Evolutionary conservation across 2,888 invertebrate genomes (phyloP).

Genomic region (Drosophila paranaensis): DNA sequence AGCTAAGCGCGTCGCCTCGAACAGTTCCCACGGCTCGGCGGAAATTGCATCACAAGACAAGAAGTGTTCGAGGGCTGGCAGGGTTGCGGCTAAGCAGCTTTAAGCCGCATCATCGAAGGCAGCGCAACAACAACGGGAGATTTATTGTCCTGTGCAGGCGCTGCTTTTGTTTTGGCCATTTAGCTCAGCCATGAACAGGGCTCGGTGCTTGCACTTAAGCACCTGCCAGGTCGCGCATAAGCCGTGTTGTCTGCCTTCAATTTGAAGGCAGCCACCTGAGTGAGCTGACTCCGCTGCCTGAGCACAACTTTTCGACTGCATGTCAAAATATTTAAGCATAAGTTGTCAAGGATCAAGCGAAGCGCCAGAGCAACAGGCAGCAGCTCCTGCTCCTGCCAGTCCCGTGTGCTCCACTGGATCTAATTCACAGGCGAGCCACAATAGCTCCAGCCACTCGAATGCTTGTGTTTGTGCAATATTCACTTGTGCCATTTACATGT

Average conservation of each 20-base stretch:
- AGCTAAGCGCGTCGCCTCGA: constrained; percentile 21
- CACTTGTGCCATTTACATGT: constrained; percentile 63
- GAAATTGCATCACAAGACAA: constrained; percentile 70
- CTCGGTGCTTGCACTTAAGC: constrained; percentile 28
- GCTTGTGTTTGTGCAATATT: too few species aligned
- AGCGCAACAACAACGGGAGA: constrained; percentile 44
- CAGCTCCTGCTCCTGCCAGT: background rate
- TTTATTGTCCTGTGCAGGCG: constrained; percentile 56
- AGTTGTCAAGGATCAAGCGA: constrained; percentile 10
- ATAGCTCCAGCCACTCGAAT: too few species aligned
- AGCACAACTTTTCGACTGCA: constrained; percentile 5
- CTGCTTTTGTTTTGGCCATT: constrained; percentile 59
- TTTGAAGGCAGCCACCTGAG: constrained; percentile 12
- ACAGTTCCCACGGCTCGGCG: constrained; percentile 54
- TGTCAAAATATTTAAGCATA: constrained; percentile 21
- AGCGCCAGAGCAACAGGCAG: constrained; percentile 28
- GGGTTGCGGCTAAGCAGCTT: constrained; percentile 69
- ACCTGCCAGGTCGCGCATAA: constrained; percentile 27
- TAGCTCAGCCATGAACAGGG: constrained; percentile 39
- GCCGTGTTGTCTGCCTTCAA: constrained; percentile 17
- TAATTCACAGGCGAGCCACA: constrained; percentile 48
- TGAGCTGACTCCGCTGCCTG: constrained; percentile 3
- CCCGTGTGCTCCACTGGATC: constrained; percentile 21
- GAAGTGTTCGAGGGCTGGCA: constrained; percentile 2
- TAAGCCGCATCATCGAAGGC: constrained; percentile 72